Evolutionary conservation across 1,140 invertebrate species (phyloP), one percentile per base, ranked within the genome.

Genomic region (Drosophila bifasciata): DNA sequence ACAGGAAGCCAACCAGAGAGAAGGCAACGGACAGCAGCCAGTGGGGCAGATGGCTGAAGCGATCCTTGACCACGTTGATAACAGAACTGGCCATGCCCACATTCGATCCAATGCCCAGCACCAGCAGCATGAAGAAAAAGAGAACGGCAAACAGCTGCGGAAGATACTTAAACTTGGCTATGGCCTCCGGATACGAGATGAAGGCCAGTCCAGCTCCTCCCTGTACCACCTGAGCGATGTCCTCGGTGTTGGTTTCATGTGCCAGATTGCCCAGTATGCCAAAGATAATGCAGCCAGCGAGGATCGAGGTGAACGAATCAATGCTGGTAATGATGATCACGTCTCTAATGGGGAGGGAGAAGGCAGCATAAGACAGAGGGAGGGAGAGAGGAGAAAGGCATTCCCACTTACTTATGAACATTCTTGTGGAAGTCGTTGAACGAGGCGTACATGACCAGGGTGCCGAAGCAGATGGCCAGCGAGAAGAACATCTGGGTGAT

Each of bases 41-140:
- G 49, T 93, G 93, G 5, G 93, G 93, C 16, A 94, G 81, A 8
- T 92, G 86, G 0, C 94, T 94, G 83, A 95, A 97, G 17, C 94
- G 92, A 89, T 97, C 96, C 62, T 94, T 92, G 28, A 97, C 91
- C 1, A 95, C 93, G 0, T 94, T 95, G 56, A 96, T 94, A 8
- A 96, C 91, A 36, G 93, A 93, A 28, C 94, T 94, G 11, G 94
- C 93, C 67, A 96, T 93, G 2, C 95, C 95, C 1, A 95, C 94
- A 32, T 95, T 94, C 53, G 95, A 96, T 15, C 96, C 96, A 13
- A 96, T 92, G 0, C 96, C 96, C 52, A 97, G 90, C 0, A 96
- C 94, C 46, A 96, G 95, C 84, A 97, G 93, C 96, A 97, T 97
- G 6, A 97, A 91, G 92, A 98, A 98, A 92, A 98, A 98, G 1